Conservation (phyloP, 2,888 invertebrate genomes). For the Rhopalosiphum nymphaeae region DNA sequence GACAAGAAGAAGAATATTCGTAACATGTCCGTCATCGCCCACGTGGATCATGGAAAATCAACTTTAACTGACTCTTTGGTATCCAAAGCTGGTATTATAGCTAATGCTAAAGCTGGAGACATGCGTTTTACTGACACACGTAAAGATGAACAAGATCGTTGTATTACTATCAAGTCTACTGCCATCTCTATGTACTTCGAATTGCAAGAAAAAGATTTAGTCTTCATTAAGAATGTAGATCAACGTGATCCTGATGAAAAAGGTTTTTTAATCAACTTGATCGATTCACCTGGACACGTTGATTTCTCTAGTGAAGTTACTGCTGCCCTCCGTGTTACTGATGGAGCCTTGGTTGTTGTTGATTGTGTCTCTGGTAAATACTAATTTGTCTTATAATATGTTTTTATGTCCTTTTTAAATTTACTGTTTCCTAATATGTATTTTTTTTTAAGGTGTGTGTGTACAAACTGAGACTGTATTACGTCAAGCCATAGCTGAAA, state of each 20-base stretch:
- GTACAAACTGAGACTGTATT: constrained; percentile 99
- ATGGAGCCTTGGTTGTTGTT: constrained; percentile 99
- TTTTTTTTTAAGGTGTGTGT: constrained; percentile 85
- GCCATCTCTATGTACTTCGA: constrained; percentile 99
- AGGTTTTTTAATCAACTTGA: constrained; percentile 99
- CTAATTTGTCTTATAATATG: constrained; percentile 66
- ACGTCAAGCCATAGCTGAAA: constrained; percentile 99
- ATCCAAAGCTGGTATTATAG: constrained; percentile 99
- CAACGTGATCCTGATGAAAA: constrained; percentile 91
- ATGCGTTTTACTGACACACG: constrained; percentile 99
- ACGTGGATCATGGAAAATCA: constrained; percentile 99
- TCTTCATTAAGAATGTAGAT: constrained; percentile 91
- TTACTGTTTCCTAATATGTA: background rate
- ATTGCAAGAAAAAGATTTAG: constrained; percentile 92
- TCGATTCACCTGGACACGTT: constrained; percentile 99
- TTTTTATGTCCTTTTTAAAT: background rate
- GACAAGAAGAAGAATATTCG: constrained; percentile 99
- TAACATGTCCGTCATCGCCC: constrained; percentile 99
- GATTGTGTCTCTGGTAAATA: constrained; percentile 96
- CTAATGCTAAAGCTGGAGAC: constrained; percentile 98
- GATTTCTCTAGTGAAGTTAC: constrained; percentile 99
- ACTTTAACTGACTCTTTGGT: constrained; percentile 99
- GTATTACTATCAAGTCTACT: constrained; percentile 99
- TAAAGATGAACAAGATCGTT: constrained; percentile 99
- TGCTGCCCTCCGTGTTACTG: constrained; percentile 99